Evolutionary conservation across 2,113 vertebrate species (phyloP), one percentile per base, ranked within the genome.

Genomic region (Elephantulus edwardii): DNA sequence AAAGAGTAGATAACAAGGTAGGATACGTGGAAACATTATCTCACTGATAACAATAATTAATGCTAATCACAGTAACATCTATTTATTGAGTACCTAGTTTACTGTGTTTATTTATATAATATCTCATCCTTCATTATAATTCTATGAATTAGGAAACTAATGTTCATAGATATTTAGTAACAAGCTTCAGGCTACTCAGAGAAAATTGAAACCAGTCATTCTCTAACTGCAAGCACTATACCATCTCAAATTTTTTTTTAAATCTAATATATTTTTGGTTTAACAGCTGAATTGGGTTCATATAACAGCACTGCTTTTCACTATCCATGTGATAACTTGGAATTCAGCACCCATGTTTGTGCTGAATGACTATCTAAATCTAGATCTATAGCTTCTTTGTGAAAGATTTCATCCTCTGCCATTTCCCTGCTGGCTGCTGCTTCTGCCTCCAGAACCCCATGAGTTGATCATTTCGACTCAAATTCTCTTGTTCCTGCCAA

Each of bases 1-100:
- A 93, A 94, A 44, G n/a, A 92, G 76, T 72, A 70, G 64, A n/a
- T 92, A 93, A 89, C 86, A 77, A 94, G 68, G 72, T 86, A 38
- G 72, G 35, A 14, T 88, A 82, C 88, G 88, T 58, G 11, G 72
- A 81, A 91, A 90, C 86, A 90, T 81, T 88, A 93, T 94, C 79
- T 88, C 79, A 83, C 81, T 79, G 82, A 80, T 91, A 62, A 22
- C 66, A 68, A 13, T 68, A 66, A 66, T 66, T 91, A 91, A 84
- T 82, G 40, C 40, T 86, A 88, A 91, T 93, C 91, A 62, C 93
- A 72, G 46, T 76, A 91, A 87, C 19, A 77, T 11, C 38, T 86
- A 33, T 85, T 95, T 95, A 88, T 76, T 60, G 90, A 79, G 20
- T 80, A 50, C 42, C 52, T 91, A 76, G 71, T 95, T 94, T 86